These are phyloP conservation scores for Eulemur macaco DNA, from an alignment of 2,113 vertebrate genomes.

Conservation along the genomic window DNA sequence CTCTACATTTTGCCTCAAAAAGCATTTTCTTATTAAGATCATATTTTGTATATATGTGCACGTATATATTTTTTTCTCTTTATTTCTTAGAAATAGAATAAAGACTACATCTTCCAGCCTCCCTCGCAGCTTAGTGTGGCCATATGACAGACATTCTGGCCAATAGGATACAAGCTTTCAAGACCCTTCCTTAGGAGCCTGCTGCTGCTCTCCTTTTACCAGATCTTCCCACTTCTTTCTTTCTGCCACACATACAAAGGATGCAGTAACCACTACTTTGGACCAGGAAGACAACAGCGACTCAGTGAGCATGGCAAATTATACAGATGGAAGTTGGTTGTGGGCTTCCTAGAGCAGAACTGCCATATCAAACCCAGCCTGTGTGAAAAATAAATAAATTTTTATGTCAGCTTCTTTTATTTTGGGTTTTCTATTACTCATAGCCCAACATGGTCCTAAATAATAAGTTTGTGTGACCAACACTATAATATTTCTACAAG, in stretches of 20 bases:
- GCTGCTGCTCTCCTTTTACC: neutral
- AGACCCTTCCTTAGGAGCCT: neutral
- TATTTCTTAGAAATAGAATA: neutral
- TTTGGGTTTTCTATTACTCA: neutral
- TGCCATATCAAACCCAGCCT: neutral
- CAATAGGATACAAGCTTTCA: neutral
- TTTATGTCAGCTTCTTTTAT: neutral
- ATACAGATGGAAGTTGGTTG: neutral
- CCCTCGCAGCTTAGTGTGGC: neutral
- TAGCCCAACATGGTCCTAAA: neutral
- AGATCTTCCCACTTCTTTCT: neutral
- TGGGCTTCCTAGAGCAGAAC: neutral
- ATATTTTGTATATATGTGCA: neutral
- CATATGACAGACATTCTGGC: neutral
- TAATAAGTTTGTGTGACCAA: neutral
- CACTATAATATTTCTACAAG: neutral
- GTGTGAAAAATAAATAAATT: conserved; percentile 11
- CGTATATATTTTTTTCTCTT: neutral
- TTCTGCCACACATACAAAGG: neutral
- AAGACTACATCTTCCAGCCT: conserved; percentile 42
- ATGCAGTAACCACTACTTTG: neutral
- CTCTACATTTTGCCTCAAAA: conserved; percentile 47
- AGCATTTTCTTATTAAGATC: conserved; percentile 17
- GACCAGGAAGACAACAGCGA: neutral
- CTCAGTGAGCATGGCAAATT: neutral